Conservation (phyloP, 2,888 invertebrate species). For the Hofmannophila pseudospretella region DNA sequence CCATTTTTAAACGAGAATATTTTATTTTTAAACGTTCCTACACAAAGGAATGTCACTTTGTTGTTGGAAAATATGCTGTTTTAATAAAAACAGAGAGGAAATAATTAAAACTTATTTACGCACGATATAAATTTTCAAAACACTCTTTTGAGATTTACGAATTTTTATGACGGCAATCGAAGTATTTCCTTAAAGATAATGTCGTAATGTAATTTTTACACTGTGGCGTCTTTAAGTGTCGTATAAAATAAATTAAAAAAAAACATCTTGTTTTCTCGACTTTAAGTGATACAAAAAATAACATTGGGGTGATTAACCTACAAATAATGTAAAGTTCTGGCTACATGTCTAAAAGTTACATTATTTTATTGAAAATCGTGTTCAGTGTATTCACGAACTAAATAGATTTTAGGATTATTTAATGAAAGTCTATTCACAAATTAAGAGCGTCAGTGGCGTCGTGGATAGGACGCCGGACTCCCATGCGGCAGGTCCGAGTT, state of each 20-base stretch:
- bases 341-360: no score
- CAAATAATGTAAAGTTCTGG: no score
- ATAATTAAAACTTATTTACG: slow-evolving; percentile 23
- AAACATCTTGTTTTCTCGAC: no score
- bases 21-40: slow-evolving; percentile 12
- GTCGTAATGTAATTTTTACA: neutral
- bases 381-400: no score
- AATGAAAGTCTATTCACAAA: no score
- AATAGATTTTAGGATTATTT: no score
- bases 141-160: slow-evolving; percentile 3
- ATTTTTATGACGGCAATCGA: neutral
- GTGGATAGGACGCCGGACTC: no score
- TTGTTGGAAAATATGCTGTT: slow-evolving; percentile 7
- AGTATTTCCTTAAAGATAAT: neutral
- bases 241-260: neutral
- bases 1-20: slow-evolving; percentile 4
- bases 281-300: no score
- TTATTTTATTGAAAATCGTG: no score
- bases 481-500: no score
- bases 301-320: no score
- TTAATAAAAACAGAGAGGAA: slow-evolving; percentile 25
- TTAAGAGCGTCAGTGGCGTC: no score
- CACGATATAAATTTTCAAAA: neutral
- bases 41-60: slow-evolving; percentile 15
- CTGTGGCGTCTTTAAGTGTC: neutral